These are phyloP conservation scores for Ptychadena robeensis DNA, from an alignment of 2,797 vertebrate genomes.

Conservation along the genomic window DNA sequence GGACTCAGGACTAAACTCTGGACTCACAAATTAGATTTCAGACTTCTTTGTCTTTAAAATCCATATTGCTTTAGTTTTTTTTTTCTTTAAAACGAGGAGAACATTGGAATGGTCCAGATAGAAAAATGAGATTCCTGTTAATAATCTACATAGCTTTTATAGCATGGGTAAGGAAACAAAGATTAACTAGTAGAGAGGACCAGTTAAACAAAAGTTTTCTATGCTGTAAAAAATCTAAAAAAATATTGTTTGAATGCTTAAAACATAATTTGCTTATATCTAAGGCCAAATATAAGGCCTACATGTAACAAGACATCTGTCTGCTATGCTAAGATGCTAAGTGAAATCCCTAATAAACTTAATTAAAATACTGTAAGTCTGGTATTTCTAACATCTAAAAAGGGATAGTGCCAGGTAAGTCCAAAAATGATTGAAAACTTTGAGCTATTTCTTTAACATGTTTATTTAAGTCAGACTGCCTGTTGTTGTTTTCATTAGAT, in stretches of 20 bases:
- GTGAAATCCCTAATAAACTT: neutral
- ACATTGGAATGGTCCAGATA: neutral
- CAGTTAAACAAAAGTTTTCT: neutral
- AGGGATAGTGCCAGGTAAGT: neutral
- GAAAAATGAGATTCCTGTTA: neutral
- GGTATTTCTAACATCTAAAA: neutral
- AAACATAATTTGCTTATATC: neutral
- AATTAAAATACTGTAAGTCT: neutral
- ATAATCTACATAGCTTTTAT: neutral
- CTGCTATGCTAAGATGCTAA: neutral
- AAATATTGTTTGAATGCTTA: too few species aligned
- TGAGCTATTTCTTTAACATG: neutral
- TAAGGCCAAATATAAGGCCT: neutral
- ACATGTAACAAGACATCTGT: neutral
- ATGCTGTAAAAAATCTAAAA: neutral
- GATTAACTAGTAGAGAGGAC: neutral
- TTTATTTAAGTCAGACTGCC: neutral
- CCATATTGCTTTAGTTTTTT: neutral
- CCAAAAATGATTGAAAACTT: neutral
- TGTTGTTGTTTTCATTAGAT: slow-evolving; percentile 27
- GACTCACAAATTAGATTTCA: too few species aligned
- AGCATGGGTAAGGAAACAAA: neutral
- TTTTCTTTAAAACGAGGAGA: neutral
- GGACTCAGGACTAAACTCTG: too few species aligned
- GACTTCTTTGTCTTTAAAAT: neutral